Conservation (phyloP, 1,140 invertebrate genomes). For the Bombus cullumanus region DNA sequence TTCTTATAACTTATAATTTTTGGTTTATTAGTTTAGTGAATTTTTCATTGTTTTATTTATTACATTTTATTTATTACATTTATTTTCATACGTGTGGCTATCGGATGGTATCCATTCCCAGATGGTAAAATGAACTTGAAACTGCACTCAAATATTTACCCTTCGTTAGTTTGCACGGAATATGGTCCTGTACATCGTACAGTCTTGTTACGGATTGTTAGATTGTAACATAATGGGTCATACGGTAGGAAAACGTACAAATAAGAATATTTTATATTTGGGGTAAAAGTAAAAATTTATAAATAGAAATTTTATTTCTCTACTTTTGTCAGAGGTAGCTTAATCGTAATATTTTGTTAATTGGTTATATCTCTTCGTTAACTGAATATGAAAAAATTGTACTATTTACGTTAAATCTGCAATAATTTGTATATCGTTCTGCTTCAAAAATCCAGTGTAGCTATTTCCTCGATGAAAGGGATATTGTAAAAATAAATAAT, state of each 20-base stretch:
- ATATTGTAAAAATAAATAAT: neutral
- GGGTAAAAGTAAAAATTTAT: no score
- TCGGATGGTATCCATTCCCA: neutral
- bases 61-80: no score
- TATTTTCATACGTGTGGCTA: neutral
- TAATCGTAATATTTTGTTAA: neutral
- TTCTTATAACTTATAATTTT: neutral
- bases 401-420: neutral
- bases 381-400: neutral
- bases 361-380: neutral
- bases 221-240: neutral
- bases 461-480: no score
- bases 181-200: neutral
- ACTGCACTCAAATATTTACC: neutral
- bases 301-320: neutral
- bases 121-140: neutral
- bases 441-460: accelerated
- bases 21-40: no score
- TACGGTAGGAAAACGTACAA: neutral
- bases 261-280: no score
- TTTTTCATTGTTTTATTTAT: no score
- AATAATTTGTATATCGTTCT: accelerated
- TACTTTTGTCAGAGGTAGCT: neutral
- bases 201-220: neutral
- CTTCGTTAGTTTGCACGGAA: neutral